A percentile compares a stretch with the other conserved stretches of the same genome.
Evolutionary conservation across 2,797 vertebrate genomes (phyloP).

Genomic region (Eulemur coronatus): DNA sequence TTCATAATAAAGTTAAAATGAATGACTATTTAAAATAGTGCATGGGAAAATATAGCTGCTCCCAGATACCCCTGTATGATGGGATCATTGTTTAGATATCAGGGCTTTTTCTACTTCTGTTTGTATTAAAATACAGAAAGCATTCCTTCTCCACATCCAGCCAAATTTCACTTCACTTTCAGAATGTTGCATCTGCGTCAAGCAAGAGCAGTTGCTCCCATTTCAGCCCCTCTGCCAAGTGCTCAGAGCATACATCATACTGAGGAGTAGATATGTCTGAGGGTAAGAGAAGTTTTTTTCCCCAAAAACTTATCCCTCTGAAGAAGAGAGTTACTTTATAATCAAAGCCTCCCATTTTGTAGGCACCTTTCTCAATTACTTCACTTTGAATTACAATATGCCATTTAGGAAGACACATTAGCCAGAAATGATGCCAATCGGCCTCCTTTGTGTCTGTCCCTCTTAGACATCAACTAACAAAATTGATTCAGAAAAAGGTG

Average conservation of each 20-base stretch:
- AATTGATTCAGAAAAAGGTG: slow-evolving; percentile 41
- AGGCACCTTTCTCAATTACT: neutral
- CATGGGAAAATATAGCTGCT: neutral
- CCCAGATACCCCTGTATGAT: neutral
- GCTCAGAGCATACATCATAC: fast-evolving
- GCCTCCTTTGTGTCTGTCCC: neutral
- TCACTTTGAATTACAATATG: neutral
- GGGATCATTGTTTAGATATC: neutral
- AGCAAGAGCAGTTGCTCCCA: no score
- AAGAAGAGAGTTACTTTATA: neutral
- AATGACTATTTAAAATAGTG: neutral
- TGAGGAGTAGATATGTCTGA: neutral
- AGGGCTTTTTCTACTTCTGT: neutral
- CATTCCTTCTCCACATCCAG: neutral
- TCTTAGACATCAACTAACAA: slow-evolving; percentile 27
- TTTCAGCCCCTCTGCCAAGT: neutral
- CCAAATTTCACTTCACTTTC: neutral
- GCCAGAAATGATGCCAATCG: neutral
- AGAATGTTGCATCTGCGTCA: neutral
- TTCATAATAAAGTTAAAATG: neutral
- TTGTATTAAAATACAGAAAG: neutral
- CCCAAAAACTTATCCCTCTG: neutral
- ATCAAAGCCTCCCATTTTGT: neutral
- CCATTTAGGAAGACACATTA: slow-evolving; percentile 20
- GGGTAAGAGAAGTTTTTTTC: neutral